Evolutionary conservation across 35 echinoderm and acorn worm species (phyloP).

Genomic region (Heliocidaris tuberculata): DNA sequence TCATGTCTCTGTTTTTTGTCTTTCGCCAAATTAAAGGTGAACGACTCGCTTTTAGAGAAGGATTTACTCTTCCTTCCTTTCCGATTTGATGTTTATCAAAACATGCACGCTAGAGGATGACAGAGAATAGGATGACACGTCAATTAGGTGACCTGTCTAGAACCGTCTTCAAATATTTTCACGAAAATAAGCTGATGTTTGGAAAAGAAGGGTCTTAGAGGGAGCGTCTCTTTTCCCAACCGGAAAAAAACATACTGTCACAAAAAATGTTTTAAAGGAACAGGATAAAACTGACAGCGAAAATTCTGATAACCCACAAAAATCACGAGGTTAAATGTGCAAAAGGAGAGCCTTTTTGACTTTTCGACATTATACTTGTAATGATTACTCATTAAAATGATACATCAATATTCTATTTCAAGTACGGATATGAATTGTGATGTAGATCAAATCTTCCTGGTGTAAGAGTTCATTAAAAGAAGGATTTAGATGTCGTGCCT

Average conservation of each 20-base stretch:
- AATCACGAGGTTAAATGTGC: too few species aligned
- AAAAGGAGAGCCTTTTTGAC: too few species aligned
- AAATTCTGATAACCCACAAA: too few species aligned
- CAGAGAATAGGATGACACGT: background rate
- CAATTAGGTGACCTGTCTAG: background rate
- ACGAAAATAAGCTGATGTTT: background rate
- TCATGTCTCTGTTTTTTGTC: background rate
- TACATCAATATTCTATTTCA: too few species aligned
- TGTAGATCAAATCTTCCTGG: too few species aligned
- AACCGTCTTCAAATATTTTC: slow-evolving; percentile 10
- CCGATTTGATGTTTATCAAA: background rate
- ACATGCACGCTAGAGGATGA: background rate
- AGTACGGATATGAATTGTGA: too few species aligned
- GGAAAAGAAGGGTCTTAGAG: background rate
- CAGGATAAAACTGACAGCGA: too few species aligned
- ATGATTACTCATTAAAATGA: too few species aligned
- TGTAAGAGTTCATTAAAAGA: background rate
- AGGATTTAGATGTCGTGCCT: background rate
- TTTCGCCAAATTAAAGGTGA: background rate
- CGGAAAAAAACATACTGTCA: background rate
- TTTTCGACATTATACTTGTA: too few species aligned
- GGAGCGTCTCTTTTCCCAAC: background rate
- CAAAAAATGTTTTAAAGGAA: too few species aligned
- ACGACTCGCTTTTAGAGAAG: background rate
- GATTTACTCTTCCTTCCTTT: background rate